Conservation (phyloP, 2,113 vertebrate species). For the Pheucticus melanocephalus region DNA sequence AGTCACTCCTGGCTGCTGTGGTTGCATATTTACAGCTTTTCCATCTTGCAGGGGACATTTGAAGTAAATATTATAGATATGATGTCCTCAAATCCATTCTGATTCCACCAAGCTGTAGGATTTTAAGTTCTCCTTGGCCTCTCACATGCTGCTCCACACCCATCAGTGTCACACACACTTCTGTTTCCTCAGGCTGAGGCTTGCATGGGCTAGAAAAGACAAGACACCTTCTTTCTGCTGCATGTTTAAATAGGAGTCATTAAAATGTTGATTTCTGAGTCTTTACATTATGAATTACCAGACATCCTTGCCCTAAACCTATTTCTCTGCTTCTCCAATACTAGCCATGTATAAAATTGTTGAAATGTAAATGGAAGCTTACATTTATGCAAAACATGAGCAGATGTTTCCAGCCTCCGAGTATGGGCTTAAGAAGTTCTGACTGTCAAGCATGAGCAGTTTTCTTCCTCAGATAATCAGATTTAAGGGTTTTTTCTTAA, state of each 20-base stretch:
- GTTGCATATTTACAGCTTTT: not conserved
- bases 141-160: not conserved
- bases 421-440: not conserved
- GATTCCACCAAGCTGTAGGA: not conserved
- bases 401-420: not conserved
- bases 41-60: not conserved
- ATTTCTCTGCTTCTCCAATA: not conserved
- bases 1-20: not conserved
- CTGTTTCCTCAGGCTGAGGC: not conserved
- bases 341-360: not conserved
- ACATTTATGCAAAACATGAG: not conserved
- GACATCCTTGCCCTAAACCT: not conserved
- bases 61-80: not conserved
- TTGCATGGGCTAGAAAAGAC: not conserved
- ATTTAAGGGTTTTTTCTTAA: slow-evolving; percentile 18
- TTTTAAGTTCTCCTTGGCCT: not conserved
- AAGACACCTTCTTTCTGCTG: not conserved
- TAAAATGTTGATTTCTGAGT: not conserved
- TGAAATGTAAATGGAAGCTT: not conserved
- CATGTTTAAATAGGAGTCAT: not conserved
- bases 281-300: not conserved
- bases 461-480: slow-evolving; percentile 7
- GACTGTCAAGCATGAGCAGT: not conserved
- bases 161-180: not conserved
- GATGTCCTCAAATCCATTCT: not conserved